Percentiles rank a stretch among this genome's conserved stretches.
phyloP scores from a whole-genome alignment of 1,140 invertebrate genomes.

The Hyles vespertilio region DNA sequence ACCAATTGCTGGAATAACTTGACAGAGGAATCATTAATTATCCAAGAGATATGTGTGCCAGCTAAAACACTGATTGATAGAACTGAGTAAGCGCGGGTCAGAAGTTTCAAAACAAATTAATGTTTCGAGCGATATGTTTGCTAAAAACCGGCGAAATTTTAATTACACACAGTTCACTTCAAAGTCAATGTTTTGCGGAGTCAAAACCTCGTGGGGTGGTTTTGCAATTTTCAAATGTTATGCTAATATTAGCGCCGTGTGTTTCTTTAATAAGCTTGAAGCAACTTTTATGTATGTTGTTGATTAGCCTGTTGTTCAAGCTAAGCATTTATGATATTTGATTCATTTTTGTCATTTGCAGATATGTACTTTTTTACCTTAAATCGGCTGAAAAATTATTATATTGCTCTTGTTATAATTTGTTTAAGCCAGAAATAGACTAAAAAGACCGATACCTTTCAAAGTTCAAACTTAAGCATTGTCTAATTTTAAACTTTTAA shows the following conservation, averaged over 20 bases:
- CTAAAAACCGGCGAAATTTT: constrained; percentile 20
- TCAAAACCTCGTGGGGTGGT: background rate
- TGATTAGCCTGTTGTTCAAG: no score
- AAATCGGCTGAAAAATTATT: background rate
- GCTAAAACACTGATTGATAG: no score
- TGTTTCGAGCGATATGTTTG: constrained; percentile 25
- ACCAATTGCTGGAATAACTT: no score
- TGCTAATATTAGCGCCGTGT: background rate
- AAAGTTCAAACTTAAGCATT: background rate
- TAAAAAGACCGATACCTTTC: background rate
- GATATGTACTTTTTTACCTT: no score
- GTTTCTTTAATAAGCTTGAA: background rate
- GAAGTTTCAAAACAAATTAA: constrained; percentile 16
- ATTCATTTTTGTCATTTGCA: background rate
- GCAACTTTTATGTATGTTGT: no score
- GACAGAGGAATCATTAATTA: no score
- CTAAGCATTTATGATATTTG: background rate
- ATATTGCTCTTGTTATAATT: background rate
- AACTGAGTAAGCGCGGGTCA: no score
- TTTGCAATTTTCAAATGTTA: background rate
- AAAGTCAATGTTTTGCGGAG: constrained; percentile 11
- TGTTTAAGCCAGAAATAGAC: background rate
- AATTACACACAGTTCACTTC: constrained; percentile 21
- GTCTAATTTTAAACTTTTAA: background rate
- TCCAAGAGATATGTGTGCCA: no score